Evolutionary conservation across 2,797 vertebrate genomes (phyloP), one percentile per base, ranked within the genome.

Genomic region (Chromis chromis): DNA sequence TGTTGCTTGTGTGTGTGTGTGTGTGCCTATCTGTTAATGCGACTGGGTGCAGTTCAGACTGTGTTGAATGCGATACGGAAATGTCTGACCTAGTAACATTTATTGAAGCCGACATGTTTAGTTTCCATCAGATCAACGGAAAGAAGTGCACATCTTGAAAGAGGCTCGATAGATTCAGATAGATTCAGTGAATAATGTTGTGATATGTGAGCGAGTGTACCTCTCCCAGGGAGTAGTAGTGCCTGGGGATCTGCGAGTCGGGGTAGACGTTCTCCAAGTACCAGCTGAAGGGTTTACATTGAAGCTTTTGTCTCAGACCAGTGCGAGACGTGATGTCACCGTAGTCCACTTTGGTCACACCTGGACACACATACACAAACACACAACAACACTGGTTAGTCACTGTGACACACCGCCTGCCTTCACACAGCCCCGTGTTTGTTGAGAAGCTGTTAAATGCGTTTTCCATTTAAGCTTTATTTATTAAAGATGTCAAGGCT

Each of bases 201-300:
- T 46, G 27, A 72, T 27, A 53, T 65, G 70, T 39, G 59, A 28
- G 25, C 25, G 54, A 14, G 49, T 24, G 83, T 94, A 99, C 97
- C 98, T 99, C 98, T 95, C 98, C 97, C 78, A 99, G 91, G 65
- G 98, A 99, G 93, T 96, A 99, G 91, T 98, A 99, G 90, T 99
- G 98, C 24, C 97, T 95, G 81, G 98, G 98, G 91, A 99, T 99
- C 93, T 99, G 98, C 22, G 98, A 99, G 94, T 99, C 98, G 0
- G 98, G 98, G 92, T 99, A 99, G 89, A 99, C 96, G 78, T 96
- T 97, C 92, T 99, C 98, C 74, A 99, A 92, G 93, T 98, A 99
- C 98, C 98, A 99, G 65, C 97, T 97, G 94, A 99, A 99, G 48
- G 98, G 98, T 88, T 95, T 98, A 94, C 98, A 99, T 74, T 98